Percentiles rank a stretch among this genome's conserved stretches.
phyloP scores from a whole-genome alignment of 2,797 vertebrate species.

The Vultur gryphus region DNA sequence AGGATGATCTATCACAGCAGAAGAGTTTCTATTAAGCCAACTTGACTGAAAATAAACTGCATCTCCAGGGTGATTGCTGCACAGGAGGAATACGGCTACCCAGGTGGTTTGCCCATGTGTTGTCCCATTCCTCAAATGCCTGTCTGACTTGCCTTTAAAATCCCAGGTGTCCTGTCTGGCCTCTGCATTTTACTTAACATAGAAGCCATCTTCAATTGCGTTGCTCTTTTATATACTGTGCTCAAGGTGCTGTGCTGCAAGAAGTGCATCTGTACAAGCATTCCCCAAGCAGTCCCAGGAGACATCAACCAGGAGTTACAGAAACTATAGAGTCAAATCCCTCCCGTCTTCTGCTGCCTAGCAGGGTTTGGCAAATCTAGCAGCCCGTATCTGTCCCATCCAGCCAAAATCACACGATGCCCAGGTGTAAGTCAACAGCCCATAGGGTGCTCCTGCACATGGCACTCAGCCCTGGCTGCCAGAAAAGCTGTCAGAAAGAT shows the following conservation, averaged over 20 bases:
- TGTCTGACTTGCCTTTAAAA: not conserved
- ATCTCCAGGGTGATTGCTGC: not conserved
- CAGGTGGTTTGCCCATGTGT: not conserved
- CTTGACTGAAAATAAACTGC: not conserved
- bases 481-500: not conserved
- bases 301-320: not conserved
- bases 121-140: not conserved
- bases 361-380: not conserved
- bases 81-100: not conserved
- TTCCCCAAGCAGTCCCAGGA: not conserved
- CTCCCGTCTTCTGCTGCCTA: not conserved
- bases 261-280: accelerated
- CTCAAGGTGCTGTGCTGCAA: not conserved
- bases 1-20: not conserved
- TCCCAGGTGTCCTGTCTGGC: not conserved
- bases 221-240: not conserved
- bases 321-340: not conserved
- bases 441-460: not conserved
- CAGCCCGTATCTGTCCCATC: not conserved
- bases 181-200: not conserved
- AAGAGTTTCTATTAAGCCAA: not conserved
- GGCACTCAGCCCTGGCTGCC: not conserved
- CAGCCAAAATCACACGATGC: not conserved
- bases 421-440: not conserved
- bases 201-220: not conserved